Percentiles rank a stretch among this genome's conserved stretches.
Evolutionary conservation across 2,888 invertebrate species (phyloP).

Genomic region (Thymelicus lineola): DNA sequence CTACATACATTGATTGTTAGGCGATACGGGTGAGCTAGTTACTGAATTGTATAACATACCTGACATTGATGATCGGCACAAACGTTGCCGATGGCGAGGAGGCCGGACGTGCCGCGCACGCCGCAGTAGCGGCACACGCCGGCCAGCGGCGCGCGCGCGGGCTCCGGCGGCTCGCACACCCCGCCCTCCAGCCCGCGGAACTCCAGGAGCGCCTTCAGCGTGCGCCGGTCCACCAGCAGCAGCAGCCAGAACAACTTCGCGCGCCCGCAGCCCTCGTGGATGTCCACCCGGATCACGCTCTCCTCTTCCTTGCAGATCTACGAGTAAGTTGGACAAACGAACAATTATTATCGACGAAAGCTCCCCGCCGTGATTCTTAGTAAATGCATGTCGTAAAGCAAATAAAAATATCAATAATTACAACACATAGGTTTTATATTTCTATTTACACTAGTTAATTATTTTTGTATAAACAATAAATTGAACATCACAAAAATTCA

Average conservation of each 20-base stretch:
- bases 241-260: conserved; percentile 98
- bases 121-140: conserved; percentile 97
- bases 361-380: too few relatives aligned
- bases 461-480: too few relatives aligned
- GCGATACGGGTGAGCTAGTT: too few relatives aligned
- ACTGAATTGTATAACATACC: too few relatives aligned
- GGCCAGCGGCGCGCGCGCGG: conserved; percentile 60
- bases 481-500: not conserved
- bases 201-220: conserved; percentile 95
- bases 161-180: conserved; percentile 50
- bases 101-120: conserved; percentile 91
- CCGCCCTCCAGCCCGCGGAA: conserved; percentile 89
- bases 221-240: conserved; percentile 96
- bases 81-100: conserved; percentile 96
- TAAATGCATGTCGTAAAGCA: too few relatives aligned
- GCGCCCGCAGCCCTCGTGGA: conserved; percentile 98
- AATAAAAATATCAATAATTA: too few relatives aligned
- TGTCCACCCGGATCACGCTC: conserved; percentile 97
- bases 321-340: not conserved
- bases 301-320: conserved; percentile 98
- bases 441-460: too few relatives aligned
- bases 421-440: too few relatives aligned
- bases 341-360: not conserved
- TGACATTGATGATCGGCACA: conserved; percentile 98
- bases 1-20: too few relatives aligned